A percentile compares a stretch with the other conserved stretches of the same genome.
Evolutionary conservation across 1,140 invertebrate genomes (phyloP).

Genomic region (Cydia pomonella): DNA sequence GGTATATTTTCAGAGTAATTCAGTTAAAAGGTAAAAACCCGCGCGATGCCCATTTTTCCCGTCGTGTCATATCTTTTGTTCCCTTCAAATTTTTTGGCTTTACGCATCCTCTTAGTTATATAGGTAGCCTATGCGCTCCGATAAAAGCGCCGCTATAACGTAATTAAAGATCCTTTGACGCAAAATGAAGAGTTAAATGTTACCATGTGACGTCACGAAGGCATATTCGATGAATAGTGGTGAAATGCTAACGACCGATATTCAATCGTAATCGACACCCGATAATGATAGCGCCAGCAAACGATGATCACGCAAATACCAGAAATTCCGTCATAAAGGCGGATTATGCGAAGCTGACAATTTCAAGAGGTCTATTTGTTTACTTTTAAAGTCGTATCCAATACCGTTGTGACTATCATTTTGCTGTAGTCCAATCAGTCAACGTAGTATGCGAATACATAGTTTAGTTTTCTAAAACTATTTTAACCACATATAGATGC

Average conservation of each 20-base stretch:
- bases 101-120: neutral
- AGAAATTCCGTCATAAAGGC: neutral
- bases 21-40: too few relatives aligned
- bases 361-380: neutral
- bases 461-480: too few relatives aligned
- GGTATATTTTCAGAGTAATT: too few relatives aligned
- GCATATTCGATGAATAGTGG: conserved; percentile 33
- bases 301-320: conserved; percentile 39
- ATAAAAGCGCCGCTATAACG: conserved; percentile 13
- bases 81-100: too few relatives aligned
- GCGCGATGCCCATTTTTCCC: too few relatives aligned
- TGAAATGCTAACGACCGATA: conserved; percentile 43
- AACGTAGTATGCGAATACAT: too few relatives aligned
- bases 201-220: neutral
- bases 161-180: conserved; percentile 32
- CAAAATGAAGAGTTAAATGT: conserved; percentile 13
- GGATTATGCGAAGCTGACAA: neutral
- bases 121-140: neutral
- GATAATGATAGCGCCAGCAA: conserved; percentile 44
- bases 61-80: too few relatives aligned
- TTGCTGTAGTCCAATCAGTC: too few relatives aligned
- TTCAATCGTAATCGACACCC: conserved; percentile 43
- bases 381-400: too few relatives aligned
- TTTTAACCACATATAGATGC: too few relatives aligned
- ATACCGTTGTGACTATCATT: too few relatives aligned